Evolutionary conservation across 2,113 vertebrate genomes (phyloP).

Genomic region (Gambusia holbrooki): DNA sequence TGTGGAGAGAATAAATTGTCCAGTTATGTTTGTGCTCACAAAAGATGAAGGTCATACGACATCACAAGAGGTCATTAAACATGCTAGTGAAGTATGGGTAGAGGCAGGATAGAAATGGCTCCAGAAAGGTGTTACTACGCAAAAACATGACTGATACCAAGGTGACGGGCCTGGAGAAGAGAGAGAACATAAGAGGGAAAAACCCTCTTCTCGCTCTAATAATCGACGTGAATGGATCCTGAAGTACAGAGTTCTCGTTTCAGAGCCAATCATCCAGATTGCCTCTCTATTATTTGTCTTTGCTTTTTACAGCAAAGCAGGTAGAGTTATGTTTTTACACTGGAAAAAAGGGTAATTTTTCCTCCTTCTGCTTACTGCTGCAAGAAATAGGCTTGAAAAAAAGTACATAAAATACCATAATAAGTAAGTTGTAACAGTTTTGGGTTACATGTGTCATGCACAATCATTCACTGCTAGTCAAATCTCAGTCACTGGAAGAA

Average conservation of each 20-base stretch:
- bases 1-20: conserved; percentile 36
- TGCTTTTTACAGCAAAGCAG: not conserved
- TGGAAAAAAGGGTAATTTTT: conserved; percentile 24
- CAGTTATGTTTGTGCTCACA: conserved; percentile 17
- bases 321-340: conserved; percentile 25
- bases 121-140: conserved; percentile 41
- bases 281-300: not conserved
- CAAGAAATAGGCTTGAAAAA: conserved; percentile 12
- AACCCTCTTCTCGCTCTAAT: conserved; percentile 36
- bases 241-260: conserved; percentile 29
- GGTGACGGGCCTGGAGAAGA: conserved; percentile 39
- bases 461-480: conserved; percentile 20
- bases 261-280: conserved; percentile 49
- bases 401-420: conserved; percentile 12
- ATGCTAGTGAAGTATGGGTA: not conserved
- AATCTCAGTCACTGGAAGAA: not conserved
- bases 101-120: conserved; percentile 2
- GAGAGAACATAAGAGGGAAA: conserved; percentile 22
- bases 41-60: not conserved
- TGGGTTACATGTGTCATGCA: conserved; percentile 6
- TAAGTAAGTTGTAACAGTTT: conserved; percentile 18
- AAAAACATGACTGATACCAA: conserved; percentile 58
- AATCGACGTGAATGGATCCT: conserved; percentile 20
- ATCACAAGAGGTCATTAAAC: not conserved
- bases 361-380: conserved; percentile 7